Base-by-base conservation (phyloP, 2,797 vertebrate genomes). In the Rhincodon typus region DNA sequence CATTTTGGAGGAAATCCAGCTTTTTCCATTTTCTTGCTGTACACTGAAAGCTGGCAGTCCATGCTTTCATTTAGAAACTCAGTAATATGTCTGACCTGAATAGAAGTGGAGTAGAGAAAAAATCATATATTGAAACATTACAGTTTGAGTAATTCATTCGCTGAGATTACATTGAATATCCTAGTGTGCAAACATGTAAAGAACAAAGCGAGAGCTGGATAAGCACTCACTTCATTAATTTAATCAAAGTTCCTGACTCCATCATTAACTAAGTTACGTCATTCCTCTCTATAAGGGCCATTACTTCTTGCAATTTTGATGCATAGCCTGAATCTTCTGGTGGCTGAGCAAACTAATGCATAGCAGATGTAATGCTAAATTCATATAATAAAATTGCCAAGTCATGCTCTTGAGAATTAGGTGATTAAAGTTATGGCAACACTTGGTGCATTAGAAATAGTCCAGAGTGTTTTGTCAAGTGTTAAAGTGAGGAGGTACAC, bases 1-100 rank as follows among this genome's bases (percentile, higher is more conserved):
- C 62, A 93, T 69, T 93, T 93, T 93, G 90, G 67, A 93, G 66
- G 90, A 69, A 93, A 67, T 93, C 62, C 66, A 93, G 66, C n/a
- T n/a, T 42, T 12, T 69, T 69, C 67, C 46, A 62, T 38, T n/a
- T 67, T 67, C 66, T 57, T 69, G 66, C 62, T 42, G n/a, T 42
- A 42, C 66, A 42, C 66, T 93, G 90, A 93, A 93, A 69, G 62
- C 90, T 69, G 62, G 19, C 90, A 93, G 88, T 91, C n/a, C 12
- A n/a, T 42, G n/a, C 21, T 42, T 90, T 42, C 90, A 42, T n/a
- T 93, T 69, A n/a, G 62, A 69, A 93, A 69, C 57, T 38, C 66
- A 69, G 90, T n/a, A 69, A 21, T 25, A 69, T 93, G 66, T 42
- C 90, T 27, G 66, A 25, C 12, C 15, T 69, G 90, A 42, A 93